Base-by-base conservation (phyloP, 2,797 vertebrate genomes). In the Neomorphus geoffroyi region DNA sequence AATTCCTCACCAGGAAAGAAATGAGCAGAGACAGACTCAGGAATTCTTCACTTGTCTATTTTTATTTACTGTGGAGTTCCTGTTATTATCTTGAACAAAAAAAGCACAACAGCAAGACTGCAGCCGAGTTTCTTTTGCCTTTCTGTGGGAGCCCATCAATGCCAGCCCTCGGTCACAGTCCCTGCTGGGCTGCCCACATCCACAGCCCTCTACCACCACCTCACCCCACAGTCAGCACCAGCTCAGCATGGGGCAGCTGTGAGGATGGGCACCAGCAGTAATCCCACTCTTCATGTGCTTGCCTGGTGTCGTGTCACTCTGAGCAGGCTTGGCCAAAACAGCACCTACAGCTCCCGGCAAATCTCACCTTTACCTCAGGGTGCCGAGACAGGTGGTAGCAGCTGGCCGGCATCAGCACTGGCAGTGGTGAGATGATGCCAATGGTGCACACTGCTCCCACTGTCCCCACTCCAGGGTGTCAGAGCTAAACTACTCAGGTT, bases 21-120 rank as follows among this genome's bases (percentile, higher is more conserved):
- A 88, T 35, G 18, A 94, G 41, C 67, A 84, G 72, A 88, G 70
- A 61, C 72, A 96, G 91, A 73, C 28, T 56, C 0, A 33, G 83
- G 86, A 96, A 94, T 96, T 96, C 90, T 96, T 96, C 80, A 71
- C 90, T 88, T 86, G 90, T 90, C 94, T 95, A 73, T 97, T 97
- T 95, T 93, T 97, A 95, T 96, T 96, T 96, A 94, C 83, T 80
- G 90, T 19, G 11, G 65, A 93, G 86, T 94, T 96, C 95, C 94
- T 97, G 91, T 94, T 95, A 93, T 96, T 96, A 96, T 93, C 94
- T 95, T 96, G 80, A 94, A 72, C 83, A 91, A 93, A 94, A 93
- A 97, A 94, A 96, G 86, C 90, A 73, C 80, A 88, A 70, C 87
- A 90, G 66, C 82, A 88, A 90, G 80, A 66, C 66, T 88, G 78